A percentile compares a stretch with the other conserved stretches of the same genome.
phyloP scores from a whole-genome alignment of 2,113 vertebrate species.

The Pipra filicauda region DNA sequence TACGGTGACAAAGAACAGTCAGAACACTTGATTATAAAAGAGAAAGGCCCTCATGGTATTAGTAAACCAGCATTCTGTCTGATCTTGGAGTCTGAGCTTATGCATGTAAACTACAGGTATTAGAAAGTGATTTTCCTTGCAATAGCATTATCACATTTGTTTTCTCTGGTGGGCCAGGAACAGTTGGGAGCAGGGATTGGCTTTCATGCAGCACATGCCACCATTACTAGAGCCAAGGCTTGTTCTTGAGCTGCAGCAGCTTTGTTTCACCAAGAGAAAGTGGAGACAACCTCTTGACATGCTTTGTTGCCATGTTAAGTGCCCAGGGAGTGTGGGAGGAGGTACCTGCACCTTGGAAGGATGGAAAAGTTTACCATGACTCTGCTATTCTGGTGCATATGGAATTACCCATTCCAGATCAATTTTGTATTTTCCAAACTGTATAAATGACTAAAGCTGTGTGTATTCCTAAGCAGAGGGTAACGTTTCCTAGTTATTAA shows the following conservation, averaged over 20 bases:
- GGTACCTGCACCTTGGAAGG: background rate
- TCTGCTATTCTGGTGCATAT: background rate
- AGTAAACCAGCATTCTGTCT: background rate
- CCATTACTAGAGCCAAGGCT: background rate
- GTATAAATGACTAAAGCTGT: background rate
- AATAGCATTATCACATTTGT: background rate
- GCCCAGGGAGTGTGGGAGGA: background rate
- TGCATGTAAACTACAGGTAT: background rate
- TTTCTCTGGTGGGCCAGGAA: background rate
- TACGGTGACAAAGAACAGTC: background rate
- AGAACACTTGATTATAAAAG: background rate
- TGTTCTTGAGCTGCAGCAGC: background rate
- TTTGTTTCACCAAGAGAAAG: background rate
- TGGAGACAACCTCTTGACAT: background rate
- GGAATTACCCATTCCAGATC: background rate
- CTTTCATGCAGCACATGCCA: background rate
- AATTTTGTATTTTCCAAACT: background rate
- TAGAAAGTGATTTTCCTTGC: background rate
- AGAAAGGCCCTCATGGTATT: background rate
- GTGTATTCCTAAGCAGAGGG: background rate
- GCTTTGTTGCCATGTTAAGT: background rate
- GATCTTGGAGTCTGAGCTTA: background rate
- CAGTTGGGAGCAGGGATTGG: background rate
- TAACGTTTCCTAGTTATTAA: background rate
- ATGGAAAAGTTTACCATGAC: background rate